phyloP scores from a whole-genome alignment of 2,888 invertebrate genomes.

The Drosophila pullipes region DNA sequence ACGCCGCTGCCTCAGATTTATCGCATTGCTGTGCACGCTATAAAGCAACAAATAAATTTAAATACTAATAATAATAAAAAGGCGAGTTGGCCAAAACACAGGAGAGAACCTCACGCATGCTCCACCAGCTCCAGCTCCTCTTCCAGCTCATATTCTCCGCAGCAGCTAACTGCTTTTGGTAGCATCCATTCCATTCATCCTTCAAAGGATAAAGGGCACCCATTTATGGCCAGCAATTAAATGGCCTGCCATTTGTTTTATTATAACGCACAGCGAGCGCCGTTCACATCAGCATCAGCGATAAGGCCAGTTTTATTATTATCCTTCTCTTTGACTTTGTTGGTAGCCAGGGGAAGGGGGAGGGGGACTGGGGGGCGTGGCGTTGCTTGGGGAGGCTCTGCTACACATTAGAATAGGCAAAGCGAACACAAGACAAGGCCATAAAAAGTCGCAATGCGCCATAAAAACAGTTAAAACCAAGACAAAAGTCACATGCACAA shows the following conservation, averaged over 20 bases:
- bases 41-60: slow-evolving; percentile 81
- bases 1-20: slow-evolving; percentile 69
- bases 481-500: slow-evolving; percentile 67
- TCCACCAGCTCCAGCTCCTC: slow-evolving; percentile 1
- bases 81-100: slow-evolving; percentile 27
- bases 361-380: slow-evolving; percentile 38
- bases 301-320: slow-evolving; percentile 79
- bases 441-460: slow-evolving; percentile 81
- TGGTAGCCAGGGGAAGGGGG: neutral
- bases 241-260: slow-evolving; percentile 84
- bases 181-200: slow-evolving; percentile 61
- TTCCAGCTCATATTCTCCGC: slow-evolving; percentile 13
- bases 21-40: slow-evolving; percentile 73
- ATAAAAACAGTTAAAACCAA: slow-evolving; percentile 81
- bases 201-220: slow-evolving; percentile 74
- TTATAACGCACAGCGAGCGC: slow-evolving; percentile 68
- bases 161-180: slow-evolving; percentile 45
- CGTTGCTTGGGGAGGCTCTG: slow-evolving; percentile 14
- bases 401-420: slow-evolving; percentile 78
- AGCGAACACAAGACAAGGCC: slow-evolving; percentile 76
- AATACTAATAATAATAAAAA: slow-evolving; percentile 80
- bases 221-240: slow-evolving; percentile 84
- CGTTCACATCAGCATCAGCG: slow-evolving; percentile 73
- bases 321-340: slow-evolving; percentile 60
- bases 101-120: slow-evolving; percentile 61